Base-by-base conservation (phyloP, 1,140 invertebrate genomes). In the Hypothenemus hampei region DNA sequence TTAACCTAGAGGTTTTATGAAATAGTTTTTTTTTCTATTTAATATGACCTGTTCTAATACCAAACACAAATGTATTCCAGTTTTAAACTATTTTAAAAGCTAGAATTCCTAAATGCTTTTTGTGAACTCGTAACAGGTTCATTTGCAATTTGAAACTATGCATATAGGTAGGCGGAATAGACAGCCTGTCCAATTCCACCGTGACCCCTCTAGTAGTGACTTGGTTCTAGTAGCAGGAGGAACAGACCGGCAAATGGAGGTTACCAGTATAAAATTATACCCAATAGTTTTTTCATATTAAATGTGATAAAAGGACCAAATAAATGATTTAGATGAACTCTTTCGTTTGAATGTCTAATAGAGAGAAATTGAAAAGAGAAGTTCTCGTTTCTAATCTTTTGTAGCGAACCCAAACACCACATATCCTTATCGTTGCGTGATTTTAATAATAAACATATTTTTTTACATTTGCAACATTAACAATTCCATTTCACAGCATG, bases 391-490 rank as follows among this genome's bases (percentile, higher is more conserved):
- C 24, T 44, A 44, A 44, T 24, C 21, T 44, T 26, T 21, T 8
- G 11, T 26, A 13, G 19, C 23, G 23, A 35, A 47, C 45, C 45
- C 31, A 47, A 47, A 47, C 31, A 47, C 18, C n/a, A n/a, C n/a
- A n/a, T n/a, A 18, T 23, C 18, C 11, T 47, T 47, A 47, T 47
- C 31, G 16, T 11, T 6, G 45, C 11, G 21, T 10, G 21, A n/a
- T 36, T 35, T 47, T 35, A 47, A 36, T 47, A 47, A 47, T 33
- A 35, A 47, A 47, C 10, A 35, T 35, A 35, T 47, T 47, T 47
- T 47, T 21, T n/a, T 36, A 21, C n/a, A n/a, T n/a, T 35, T 36
- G 18, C 23, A 19, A 47, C 33, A 47, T 24, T 33, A 36, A 29
- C 43, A 19, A 47, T 11, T 15, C 26, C 13, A 10, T 29, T 43